phyloP scores from a whole-genome alignment of 1,140 invertebrate genomes.

The Eurosta solidaginis region DNA sequence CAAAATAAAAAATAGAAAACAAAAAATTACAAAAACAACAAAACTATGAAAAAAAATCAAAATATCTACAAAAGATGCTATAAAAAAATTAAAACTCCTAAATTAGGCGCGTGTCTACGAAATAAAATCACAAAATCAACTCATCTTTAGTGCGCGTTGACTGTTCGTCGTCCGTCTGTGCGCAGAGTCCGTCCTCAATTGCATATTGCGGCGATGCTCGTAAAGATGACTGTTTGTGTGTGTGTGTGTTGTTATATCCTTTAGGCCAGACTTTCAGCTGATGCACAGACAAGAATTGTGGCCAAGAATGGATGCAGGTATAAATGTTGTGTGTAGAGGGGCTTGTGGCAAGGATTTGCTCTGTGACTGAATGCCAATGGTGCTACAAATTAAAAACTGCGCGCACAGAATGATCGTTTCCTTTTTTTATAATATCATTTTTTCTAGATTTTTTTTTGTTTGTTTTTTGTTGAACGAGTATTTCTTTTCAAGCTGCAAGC shows the following conservation, averaged over 20 bases:
- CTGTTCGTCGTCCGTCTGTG: no score
- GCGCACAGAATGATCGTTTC: background rate
- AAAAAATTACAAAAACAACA: background rate
- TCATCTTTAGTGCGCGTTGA: background rate
- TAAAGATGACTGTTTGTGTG: background rate
- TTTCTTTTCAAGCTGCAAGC: background rate
- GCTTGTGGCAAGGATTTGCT: background rate
- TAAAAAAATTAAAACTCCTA: no score
- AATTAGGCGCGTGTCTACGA: conserved; percentile 25
- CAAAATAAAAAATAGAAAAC: background rate
- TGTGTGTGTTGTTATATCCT: background rate
- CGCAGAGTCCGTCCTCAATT: background rate
- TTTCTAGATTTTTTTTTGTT: background rate
- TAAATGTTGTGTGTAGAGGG: background rate
- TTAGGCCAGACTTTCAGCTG: background rate
- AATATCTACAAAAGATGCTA: background rate
- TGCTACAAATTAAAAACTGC: conserved; percentile 22
- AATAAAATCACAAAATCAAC: conserved; percentile 26
- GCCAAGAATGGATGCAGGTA: background rate
- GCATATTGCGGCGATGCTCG: background rate
- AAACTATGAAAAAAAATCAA: conserved; percentile 8
- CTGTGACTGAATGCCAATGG: background rate
- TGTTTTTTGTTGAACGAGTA: background rate
- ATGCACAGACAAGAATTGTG: background rate
- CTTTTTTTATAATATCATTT: background rate